phyloP scores from a whole-genome alignment of 2,113 vertebrate genomes.

The Oncorhynchus gorbuscha region DNA sequence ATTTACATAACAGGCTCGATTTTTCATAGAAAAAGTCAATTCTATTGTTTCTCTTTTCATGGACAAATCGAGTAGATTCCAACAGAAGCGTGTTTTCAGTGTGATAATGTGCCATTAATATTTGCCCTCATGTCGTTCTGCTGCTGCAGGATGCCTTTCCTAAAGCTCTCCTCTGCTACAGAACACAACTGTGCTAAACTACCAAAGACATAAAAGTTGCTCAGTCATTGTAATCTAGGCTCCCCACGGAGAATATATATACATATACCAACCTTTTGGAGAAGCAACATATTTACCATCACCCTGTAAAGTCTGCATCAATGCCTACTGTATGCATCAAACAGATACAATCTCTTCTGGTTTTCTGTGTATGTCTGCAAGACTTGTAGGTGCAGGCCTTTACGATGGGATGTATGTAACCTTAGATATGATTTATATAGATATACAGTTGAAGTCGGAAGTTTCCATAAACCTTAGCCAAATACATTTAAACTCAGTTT shows the following conservation, averaged over 20 bases:
- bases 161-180: neutral
- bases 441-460: neutral
- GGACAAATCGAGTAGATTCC: neutral
- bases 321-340: slow-evolving; percentile 8
- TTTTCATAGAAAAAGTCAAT: neutral
- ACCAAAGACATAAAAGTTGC: neutral
- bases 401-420: neutral
- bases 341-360: neutral
- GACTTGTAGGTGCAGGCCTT: neutral
- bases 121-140: neutral
- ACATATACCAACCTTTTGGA: neutral
- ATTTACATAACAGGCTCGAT: no score
- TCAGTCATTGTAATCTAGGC: neutral
- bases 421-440: slow-evolving; percentile 1
- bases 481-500: no score
- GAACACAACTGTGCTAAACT: neutral
- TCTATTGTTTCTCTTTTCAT: neutral
- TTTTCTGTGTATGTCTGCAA: no score
- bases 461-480: no score
- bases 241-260: neutral
- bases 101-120: neutral
- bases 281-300: neutral
- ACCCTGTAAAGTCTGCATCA: neutral
- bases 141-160: neutral
- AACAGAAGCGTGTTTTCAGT: neutral